Conservation (phyloP, 1,140 invertebrate genomes). For the Maconellicoccus hirsutus region DNA sequence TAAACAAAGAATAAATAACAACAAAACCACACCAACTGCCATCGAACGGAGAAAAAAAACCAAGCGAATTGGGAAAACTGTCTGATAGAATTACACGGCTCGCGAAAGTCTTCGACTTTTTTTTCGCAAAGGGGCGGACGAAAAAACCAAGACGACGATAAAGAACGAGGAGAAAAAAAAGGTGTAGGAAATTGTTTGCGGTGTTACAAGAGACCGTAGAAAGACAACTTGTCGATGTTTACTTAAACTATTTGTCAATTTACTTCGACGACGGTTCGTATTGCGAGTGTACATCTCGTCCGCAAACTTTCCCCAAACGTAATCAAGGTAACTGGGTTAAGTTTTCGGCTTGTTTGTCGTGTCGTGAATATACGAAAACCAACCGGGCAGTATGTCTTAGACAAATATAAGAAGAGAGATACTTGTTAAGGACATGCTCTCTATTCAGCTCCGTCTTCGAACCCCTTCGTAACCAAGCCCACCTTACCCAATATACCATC, state of each 20-base stretch:
- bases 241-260: constrained; percentile 18
- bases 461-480: too few relatives aligned
- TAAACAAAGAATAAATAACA: constrained; percentile 22
- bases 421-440: not conserved
- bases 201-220: not conserved
- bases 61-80: constrained; percentile 3
- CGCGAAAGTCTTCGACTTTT: not conserved
- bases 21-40: not conserved
- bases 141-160: not conserved
- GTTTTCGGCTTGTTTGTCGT: not conserved
- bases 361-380: not conserved
- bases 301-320: constrained; percentile 14
- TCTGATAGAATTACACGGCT: constrained; percentile 7
- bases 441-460: not conserved
- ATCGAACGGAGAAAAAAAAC: not conserved
- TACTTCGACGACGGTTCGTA: not conserved
- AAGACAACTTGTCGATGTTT: constrained; percentile 22
- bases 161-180: not conserved
- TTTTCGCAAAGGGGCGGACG: not conserved
- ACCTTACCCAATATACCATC: too few relatives aligned
- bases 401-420: not conserved
- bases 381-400: not conserved
- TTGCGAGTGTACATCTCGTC: not conserved
- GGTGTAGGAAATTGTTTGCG: constrained; percentile 8
- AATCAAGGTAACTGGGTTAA: constrained; percentile 19